Evolutionary conservation across 2,888 invertebrate genomes (phyloP).

Genomic region (Tanytarsus gracilentus): DNA sequence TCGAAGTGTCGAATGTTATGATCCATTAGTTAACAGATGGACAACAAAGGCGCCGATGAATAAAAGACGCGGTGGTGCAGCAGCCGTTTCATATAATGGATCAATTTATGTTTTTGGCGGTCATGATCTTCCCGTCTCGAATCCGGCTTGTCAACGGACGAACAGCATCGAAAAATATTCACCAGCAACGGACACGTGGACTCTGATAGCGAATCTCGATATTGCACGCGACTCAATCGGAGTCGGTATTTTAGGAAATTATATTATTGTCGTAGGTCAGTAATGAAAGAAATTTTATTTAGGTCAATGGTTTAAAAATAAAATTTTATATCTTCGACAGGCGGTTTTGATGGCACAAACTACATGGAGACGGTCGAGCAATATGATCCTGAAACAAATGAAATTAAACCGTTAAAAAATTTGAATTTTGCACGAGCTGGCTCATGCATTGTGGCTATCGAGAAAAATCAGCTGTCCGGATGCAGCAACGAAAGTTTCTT

Average conservation of each 20-base stretch:
- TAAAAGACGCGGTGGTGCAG: slow-evolving; percentile 77
- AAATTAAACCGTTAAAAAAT: slow-evolving; percentile 69
- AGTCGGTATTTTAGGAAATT: slow-evolving; percentile 72
- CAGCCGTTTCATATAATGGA: slow-evolving; percentile 76
- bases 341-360: slow-evolving; percentile 86
- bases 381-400: slow-evolving; percentile 74
- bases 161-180: slow-evolving; percentile 84
- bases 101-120: slow-evolving; percentile 88
- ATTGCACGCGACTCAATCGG: slow-evolving; percentile 83
- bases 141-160: slow-evolving; percentile 70
- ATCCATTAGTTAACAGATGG: slow-evolving; percentile 66
- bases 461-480: slow-evolving; percentile 35
- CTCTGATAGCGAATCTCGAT: slow-evolving; percentile 55
- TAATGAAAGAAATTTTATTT: too few species aligned
- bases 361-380: slow-evolving; percentile 81
- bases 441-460: slow-evolving; percentile 70
- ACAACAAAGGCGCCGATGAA: slow-evolving; percentile 80
- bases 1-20: slow-evolving; percentile 79
- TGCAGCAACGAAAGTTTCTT: slow-evolving; percentile 8
- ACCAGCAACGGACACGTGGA: slow-evolving; percentile 75
- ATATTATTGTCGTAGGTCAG: too few species aligned
- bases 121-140: slow-evolving; percentile 85
- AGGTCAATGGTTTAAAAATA: too few species aligned
- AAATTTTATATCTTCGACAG: too few species aligned
- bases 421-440: slow-evolving; percentile 79